phyloP scores from a whole-genome alignment of 2,113 vertebrate species.

The Columba janthina region DNA sequence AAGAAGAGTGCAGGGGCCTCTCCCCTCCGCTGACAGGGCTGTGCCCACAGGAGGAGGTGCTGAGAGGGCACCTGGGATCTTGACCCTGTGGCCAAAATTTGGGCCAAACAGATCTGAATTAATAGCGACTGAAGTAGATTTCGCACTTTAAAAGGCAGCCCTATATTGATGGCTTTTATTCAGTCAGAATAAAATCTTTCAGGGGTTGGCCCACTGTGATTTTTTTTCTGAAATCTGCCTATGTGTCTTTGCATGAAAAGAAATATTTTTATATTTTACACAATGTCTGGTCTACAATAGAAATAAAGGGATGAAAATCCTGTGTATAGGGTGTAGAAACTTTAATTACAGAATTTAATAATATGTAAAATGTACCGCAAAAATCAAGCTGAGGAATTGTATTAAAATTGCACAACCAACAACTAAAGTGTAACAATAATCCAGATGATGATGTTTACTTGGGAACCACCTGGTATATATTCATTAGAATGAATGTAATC shows the following conservation, averaged over 20 bases:
- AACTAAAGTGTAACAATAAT: not conserved
- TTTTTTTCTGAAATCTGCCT: not conserved
- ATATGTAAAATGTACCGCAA: not conserved
- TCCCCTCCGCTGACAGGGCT: fast-evolving
- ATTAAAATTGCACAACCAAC: not conserved
- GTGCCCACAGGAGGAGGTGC: not conserved
- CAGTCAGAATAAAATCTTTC: not conserved
- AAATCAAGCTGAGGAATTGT: not conserved
- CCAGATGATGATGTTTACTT: not conserved
- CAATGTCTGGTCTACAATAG: not conserved
- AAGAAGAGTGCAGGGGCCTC: not conserved
- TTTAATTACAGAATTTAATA: not conserved
- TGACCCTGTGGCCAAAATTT: not conserved
- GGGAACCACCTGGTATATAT: not conserved
- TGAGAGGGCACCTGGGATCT: not conserved
- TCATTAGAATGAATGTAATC: not conserved
- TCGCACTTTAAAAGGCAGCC: not conserved
- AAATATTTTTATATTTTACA: not conserved
- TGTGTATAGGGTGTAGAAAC: not conserved
- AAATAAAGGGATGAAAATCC: not conserved
- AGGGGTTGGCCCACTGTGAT: not conserved
- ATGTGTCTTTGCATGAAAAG: not conserved
- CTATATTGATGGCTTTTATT: not conserved
- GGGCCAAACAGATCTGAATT: not conserved
- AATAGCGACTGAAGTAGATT: not conserved